These are phyloP conservation scores for Sesia apiformis DNA, from an alignment of 2,888 invertebrate species.

Conservation along the genomic window DNA sequence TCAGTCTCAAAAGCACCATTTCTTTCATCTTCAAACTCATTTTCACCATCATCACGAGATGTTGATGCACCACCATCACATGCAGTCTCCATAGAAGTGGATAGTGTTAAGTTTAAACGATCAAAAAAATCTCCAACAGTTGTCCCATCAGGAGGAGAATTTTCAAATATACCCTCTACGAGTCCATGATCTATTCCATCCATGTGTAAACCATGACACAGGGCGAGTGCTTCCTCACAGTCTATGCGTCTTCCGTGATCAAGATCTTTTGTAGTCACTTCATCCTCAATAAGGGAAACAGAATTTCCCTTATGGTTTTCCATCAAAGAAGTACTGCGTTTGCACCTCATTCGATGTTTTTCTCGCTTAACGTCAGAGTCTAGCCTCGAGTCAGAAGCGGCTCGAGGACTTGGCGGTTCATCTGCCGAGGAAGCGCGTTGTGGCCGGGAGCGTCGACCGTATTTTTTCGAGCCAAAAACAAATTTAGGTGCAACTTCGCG, in stretches of 20 bases:
- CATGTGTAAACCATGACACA: constrained; percentile 55
- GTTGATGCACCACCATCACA: neutral
- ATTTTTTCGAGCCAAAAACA: constrained; percentile 83
- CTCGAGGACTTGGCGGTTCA: constrained; percentile 29
- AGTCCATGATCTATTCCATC: constrained; percentile 42
- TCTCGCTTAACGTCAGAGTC: constrained; percentile 21
- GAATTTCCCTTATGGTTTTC: neutral
- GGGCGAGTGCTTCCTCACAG: constrained; percentile 40
- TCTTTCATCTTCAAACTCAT: constrained; percentile 8
- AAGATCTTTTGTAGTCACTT: constrained; percentile 18
- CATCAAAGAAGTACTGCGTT: constrained; percentile 6
- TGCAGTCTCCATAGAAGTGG: constrained; percentile 32
- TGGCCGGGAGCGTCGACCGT: constrained; percentile 82
- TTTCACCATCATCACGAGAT: constrained; percentile 11
- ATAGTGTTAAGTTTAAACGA: constrained; percentile 43
- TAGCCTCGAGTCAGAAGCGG: constrained; percentile 45
- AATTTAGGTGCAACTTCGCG: constrained; percentile 83
- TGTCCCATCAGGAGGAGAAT: constrained; percentile 30
- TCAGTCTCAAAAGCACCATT: neutral
- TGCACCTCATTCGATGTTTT: constrained; percentile 3
- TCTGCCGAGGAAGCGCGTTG: constrained; percentile 32
- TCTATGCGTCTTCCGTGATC: constrained; percentile 49
- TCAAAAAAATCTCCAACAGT: constrained; percentile 65
- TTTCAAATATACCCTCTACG: constrained; percentile 48
- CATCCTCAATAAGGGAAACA: neutral